Percentiles rank a stretch among this genome's conserved stretches.
Evolutionary conservation across 2,888 invertebrate genomes (phyloP).

Genomic region (Rhagonycha lutea): DNA sequence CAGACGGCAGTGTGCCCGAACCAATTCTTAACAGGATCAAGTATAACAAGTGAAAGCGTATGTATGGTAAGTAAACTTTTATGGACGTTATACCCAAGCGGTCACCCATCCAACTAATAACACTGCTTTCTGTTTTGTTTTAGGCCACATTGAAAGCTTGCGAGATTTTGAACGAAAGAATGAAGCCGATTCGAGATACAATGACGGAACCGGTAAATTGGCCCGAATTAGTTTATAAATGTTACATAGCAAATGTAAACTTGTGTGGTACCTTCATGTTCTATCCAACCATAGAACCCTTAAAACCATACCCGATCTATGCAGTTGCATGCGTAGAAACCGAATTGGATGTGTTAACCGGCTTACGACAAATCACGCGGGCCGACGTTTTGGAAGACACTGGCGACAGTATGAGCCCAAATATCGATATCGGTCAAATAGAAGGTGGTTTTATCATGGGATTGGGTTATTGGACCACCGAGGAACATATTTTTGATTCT

Average conservation of each 20-base stretch:
- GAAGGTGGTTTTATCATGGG: neutral
- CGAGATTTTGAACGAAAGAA: constrained; percentile 58
- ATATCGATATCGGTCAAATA: neutral
- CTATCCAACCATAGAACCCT: constrained; percentile 53
- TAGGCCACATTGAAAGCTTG: constrained; percentile 4
- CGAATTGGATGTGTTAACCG: constrained; percentile 52
- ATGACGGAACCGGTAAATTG: constrained; percentile 55
- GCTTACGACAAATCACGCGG: constrained; percentile 66
- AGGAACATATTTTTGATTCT: neutral
- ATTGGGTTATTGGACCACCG: neutral
- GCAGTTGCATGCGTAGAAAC: constrained; percentile 70
- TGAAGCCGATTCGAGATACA: constrained; percentile 62
- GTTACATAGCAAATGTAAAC: constrained; percentile 59
- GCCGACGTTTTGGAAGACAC: constrained; percentile 75
- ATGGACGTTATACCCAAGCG: no score
- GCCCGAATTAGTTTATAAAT: constrained; percentile 60
- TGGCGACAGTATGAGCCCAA: neutral
- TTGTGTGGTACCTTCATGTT: constrained; percentile 43
- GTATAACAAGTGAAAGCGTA: constrained; percentile 72
- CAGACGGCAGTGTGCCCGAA: constrained; percentile 71
- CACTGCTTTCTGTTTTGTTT: neutral
- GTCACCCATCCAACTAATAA: no score
- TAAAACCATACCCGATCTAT: constrained; percentile 57
- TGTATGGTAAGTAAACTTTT: constrained; percentile 50
- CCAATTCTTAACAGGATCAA: constrained; percentile 69